Evolutionary conservation across 2,797 vertebrate species (phyloP).

Genomic region (Balearica regulorum): DNA sequence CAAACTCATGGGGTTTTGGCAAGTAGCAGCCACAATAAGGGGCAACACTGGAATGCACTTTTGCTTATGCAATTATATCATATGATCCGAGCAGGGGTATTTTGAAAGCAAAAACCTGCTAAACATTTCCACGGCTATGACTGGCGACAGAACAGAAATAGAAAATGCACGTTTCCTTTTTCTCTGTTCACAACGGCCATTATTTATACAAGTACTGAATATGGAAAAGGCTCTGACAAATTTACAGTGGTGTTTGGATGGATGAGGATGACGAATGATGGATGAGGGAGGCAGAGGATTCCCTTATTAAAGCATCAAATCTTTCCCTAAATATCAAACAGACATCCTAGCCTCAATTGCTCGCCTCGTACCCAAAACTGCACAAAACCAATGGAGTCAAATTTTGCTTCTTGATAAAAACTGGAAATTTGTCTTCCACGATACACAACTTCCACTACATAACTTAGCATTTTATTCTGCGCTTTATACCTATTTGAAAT

Average conservation of each 20-base stretch:
- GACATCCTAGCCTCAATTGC: constrained; percentile 42
- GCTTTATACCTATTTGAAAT: constrained; percentile 25
- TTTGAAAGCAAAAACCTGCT: constrained; percentile 26
- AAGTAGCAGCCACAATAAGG: constrained; percentile 49
- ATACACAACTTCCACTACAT: constrained; percentile 25
- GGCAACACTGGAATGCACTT: constrained; percentile 33
- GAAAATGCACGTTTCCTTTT: constrained; percentile 51
- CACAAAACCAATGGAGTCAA: not conserved
- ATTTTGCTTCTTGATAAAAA: constrained; percentile 30
- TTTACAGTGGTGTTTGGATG: constrained; percentile 75
- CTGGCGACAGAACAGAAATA: constrained; percentile 28
- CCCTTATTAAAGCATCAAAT: constrained; percentile 78
- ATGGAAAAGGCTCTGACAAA: constrained; percentile 78
- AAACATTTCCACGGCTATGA: not conserved
- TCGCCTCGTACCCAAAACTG: constrained; percentile 31
- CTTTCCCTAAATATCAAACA: constrained; percentile 69
- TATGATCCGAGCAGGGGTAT: not conserved
- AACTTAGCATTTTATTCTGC: not conserved
- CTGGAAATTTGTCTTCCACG: not conserved
- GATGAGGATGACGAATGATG: constrained; percentile 74
- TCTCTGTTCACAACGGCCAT: constrained; percentile 59
- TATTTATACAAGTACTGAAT: constrained; percentile 75
- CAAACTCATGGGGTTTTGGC: not conserved
- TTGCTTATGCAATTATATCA: not conserved
- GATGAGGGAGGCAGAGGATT: constrained; percentile 74